Evolutionary conservation across 2,113 vertebrate genomes (phyloP), one percentile per base, ranked within the genome.

Genomic region (Forbesichthys papilliferus): DNA sequence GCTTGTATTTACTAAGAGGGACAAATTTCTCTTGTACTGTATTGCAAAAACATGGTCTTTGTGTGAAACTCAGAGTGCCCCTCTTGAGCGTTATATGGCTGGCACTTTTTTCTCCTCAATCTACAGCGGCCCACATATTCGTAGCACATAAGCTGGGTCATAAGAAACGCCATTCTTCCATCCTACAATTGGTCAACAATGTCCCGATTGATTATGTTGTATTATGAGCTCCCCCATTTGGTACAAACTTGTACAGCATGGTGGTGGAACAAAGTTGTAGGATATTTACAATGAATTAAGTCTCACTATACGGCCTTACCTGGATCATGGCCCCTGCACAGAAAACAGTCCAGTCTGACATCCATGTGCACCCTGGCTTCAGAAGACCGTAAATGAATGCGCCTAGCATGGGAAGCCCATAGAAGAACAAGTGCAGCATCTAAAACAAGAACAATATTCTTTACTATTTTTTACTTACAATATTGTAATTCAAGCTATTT

Each of bases 341-440:
- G 77, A 96, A 89, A 59, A 96, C 42, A 5, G 94, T 92, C 93
- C 93, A 94, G 84, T 96, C 96, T 0, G 93, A 90, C 92, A 98
- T 91, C 95, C 96, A 98, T 9, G 90, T 89, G 79, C 95, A 96
- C 6, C 94, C 95, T 0, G 95, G 95, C 59, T 81, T 81, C 4
- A 92, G 68, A 79, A 98, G 93, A 7, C 91, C 96, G 0, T 94
- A 96, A 61, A 85, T 49, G 69, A 91, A 93, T 4, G 94, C 84
- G 49, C 91, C 86, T 48, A 94, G 76, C 84, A 96, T 90, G 2
- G 96, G 96, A 16, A 97, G 88, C 5, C 81, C 73, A 2, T 97
- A 97, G 88, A 96, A 97, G 68, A 96, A 73, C 48, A 90, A 85
- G 61, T 94, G 79, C 87, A 98, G 85, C 95, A 98, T 96, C 97